phyloP scores from a whole-genome alignment of 2,888 invertebrate genomes.

The Ischnus inquisitorius region DNA sequence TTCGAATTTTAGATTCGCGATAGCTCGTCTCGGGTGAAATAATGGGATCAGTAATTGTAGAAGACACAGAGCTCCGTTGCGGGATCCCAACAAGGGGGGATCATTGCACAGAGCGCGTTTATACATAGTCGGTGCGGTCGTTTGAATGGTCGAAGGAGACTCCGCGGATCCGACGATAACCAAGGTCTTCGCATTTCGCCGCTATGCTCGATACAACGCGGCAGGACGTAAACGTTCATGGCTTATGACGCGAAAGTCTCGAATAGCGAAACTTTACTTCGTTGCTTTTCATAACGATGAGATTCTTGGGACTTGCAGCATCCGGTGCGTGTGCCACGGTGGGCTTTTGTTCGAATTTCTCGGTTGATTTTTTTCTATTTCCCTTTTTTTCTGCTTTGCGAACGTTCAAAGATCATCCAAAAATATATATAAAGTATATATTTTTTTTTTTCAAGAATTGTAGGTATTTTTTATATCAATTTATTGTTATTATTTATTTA shows the following conservation, averaged over 20 bases:
- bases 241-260: conserved; percentile 63
- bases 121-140: conserved; percentile 46
- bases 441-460: no score
- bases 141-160: conserved; percentile 68
- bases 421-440: no score
- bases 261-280: conserved; percentile 31
- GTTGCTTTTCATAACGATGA: conserved; percentile 58
- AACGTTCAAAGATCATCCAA: no score
- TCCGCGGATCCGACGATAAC: conserved; percentile 48
- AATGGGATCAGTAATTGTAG: conserved; percentile 38
- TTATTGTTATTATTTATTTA: no score
- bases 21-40: conserved; percentile 19
- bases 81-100: background rate
- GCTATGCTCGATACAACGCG: conserved; percentile 54
- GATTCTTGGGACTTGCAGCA: conserved; percentile 51
- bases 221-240: conserved; percentile 63
- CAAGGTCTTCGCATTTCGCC: conserved; percentile 40
- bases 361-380: background rate
- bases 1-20: background rate
- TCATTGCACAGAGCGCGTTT: background rate
- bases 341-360: background rate
- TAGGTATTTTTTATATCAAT: no score
- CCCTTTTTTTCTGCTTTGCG: background rate
- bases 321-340: conserved; percentile 1
- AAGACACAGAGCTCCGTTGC: conserved; percentile 2